Base-by-base conservation (phyloP, 2,888 invertebrate genomes). In the Tolmerus cingulatus region DNA sequence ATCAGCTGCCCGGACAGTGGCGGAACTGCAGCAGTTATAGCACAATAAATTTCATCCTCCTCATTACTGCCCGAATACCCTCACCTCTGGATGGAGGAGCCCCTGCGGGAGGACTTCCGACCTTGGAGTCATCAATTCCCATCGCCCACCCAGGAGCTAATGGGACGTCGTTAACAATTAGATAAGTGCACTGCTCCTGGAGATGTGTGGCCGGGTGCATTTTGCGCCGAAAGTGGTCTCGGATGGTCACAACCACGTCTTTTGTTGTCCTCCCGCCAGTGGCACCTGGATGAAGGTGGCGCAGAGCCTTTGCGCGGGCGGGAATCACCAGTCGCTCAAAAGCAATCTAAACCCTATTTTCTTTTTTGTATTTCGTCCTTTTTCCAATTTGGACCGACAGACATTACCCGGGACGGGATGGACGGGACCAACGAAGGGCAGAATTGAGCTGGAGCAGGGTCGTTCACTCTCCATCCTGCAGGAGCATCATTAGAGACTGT, bases 81-180 rank as follows among this genome's bases (percentile, higher is more conserved):
- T 12, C 66, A 66, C 66, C 66, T 66, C 66, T 66, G 55, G 14
- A 23, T 66, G 23, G 94, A 99, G 93, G 98, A 55, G 27, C 51
- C 43, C 81, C 7, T 81, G 14, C 23, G 27, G 51, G 51, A 14
- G 14, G 7, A 81, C 14, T 55, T 81, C 34, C 55, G 55, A 55
- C 81, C 51, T 81, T 81, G 34, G 43, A 27, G 43, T 16, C 81
- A 81, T 81, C 55, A 81, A 51, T 81, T 81, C 19, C 55, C 30
- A 81, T 81, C 16, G 37, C 16, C 23, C 43, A 14, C 3, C 23
- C 51, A 55, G 8, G 30, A 55, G 81, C 51, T 81, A 81, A 81
- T 81, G 81, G 81, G 2, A 55, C 34, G 43, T 81, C 81, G 51
- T 81, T 81, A 81, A 81, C 46, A 81, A 81, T 81, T 81, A 81